A percentile compares a stretch with the other conserved stretches of the same genome.
Evolutionary conservation across 1,140 invertebrate species (phyloP).

Genomic region (Aphelenchoides fujianensis): DNA sequence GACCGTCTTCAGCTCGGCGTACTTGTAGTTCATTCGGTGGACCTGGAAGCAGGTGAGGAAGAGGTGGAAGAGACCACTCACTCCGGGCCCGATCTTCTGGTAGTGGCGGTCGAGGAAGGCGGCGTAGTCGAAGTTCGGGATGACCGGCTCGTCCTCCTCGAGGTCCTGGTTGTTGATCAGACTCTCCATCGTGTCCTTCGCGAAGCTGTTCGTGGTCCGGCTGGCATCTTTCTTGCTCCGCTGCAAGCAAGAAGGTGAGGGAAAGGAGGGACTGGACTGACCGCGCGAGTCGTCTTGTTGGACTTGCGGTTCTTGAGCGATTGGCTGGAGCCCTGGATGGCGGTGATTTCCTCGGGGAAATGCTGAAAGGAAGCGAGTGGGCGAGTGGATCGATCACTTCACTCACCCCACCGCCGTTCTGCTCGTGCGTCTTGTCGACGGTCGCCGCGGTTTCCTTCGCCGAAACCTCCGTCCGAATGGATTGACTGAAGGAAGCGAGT

Average conservation of each 20-base stretch:
- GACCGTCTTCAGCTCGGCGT: constrained; percentile 26
- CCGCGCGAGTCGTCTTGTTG: background rate
- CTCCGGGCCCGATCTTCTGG: constrained; percentile 28
- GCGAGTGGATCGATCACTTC: background rate
- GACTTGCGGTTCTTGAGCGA: background rate
- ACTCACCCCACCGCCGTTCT: background rate
- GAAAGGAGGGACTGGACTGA: too few species aligned
- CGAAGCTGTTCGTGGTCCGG: too few species aligned
- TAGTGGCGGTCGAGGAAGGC: constrained; percentile 42
- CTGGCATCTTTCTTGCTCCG: background rate
- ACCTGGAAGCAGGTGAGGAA: constrained; percentile 22
- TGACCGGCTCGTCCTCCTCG: constrained; percentile 14
- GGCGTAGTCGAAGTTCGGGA: constrained; percentile 33
- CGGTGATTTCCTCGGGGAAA: background rate
- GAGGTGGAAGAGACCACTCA: constrained; percentile 20
- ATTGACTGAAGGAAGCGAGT: background rate
- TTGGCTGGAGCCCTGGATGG: background rate
- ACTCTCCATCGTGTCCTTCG: background rate
- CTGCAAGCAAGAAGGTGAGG: background rate
- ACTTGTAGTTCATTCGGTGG: constrained; percentile 41
- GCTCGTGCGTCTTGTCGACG: too few species aligned
- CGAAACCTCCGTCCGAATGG: background rate
- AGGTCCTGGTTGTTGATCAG: background rate
- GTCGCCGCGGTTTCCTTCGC: background rate
- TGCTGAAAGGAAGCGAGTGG: background rate